Conservation (phyloP, 2,888 invertebrate species). For the Melolontha melolontha region DNA sequence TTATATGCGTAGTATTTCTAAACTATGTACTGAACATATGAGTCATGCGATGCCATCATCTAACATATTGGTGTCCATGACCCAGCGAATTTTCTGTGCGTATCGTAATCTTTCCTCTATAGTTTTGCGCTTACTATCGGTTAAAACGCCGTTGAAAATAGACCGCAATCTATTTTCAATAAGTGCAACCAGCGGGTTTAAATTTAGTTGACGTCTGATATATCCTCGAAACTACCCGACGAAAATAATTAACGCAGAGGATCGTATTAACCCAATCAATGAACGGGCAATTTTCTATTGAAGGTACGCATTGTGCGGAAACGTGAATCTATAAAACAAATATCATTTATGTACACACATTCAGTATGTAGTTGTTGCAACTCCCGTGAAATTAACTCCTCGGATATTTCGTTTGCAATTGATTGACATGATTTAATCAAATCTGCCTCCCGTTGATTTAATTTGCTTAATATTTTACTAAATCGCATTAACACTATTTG, state of each 20-base stretch:
- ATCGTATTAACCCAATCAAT: constrained; percentile 5
- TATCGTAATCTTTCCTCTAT: constrained; percentile 17
- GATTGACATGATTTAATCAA: too few relatives aligned
- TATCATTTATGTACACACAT: too few relatives aligned
- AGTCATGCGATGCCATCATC: constrained; percentile 33
- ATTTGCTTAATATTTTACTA: too few relatives aligned
- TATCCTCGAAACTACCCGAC: constrained; percentile 29
- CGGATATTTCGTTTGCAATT: too few relatives aligned
- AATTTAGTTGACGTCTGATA: constrained; percentile 29
- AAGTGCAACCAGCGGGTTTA: constrained; percentile 32
- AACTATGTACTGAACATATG: constrained; percentile 4
- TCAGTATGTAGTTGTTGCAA: too few relatives aligned
- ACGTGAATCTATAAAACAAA: neutral
- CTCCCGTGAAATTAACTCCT: too few relatives aligned
- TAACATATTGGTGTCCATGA: constrained; percentile 25
- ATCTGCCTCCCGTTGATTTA: too few relatives aligned
- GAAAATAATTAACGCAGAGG: constrained; percentile 22
- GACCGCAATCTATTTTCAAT: constrained; percentile 36
- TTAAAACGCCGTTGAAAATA: constrained; percentile 20
- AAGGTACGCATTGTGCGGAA: neutral
- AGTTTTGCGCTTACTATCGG: constrained; percentile 15
- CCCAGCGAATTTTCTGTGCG: constrained; percentile 33
- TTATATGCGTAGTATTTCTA: constrained; percentile 2
- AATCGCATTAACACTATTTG: too few relatives aligned
- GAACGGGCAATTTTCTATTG: constrained; percentile 3